phyloP scores from a whole-genome alignment of 92 coral and sea anemone species.

The Epizoanthus fatuus region DNA sequence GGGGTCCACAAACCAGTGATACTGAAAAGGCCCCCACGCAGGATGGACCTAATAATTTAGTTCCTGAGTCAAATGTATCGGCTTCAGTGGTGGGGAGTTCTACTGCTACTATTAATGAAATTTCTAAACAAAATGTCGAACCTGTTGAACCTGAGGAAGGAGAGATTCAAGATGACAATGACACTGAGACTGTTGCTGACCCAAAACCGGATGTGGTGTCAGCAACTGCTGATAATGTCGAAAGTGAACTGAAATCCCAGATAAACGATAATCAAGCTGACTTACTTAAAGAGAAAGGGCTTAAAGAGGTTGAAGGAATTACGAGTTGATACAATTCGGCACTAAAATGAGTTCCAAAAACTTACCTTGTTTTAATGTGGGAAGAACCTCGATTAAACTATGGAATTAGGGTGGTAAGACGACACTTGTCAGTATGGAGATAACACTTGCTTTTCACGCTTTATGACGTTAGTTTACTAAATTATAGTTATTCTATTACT shows the following conservation, averaged over 20 bases:
- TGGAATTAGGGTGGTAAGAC: too few relatives aligned
- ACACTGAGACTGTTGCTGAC: constrained; percentile 23
- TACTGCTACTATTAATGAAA: constrained; percentile 12
- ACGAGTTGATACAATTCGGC: constrained; percentile 22
- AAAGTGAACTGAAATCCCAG: constrained; percentile 19
- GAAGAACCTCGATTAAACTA: not conserved
- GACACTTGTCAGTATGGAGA: not conserved
- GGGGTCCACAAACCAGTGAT: constrained; percentile 5
- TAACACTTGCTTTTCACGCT: not conserved
- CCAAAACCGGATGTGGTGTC: not conserved
- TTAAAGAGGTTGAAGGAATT: constrained; percentile 10
- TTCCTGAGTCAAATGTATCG: not conserved
- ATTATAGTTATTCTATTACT: too few relatives aligned
- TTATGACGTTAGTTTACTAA: not conserved
- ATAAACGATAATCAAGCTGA: constrained; percentile 26
- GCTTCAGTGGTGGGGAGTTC: constrained; percentile 14
- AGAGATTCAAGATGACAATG: constrained; percentile 81
- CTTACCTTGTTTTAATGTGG: not conserved
- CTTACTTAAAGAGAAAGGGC: constrained; percentile 5
- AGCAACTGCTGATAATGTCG: not conserved
- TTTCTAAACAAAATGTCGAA: constrained; percentile 37
- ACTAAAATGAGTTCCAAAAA: constrained; percentile 32
- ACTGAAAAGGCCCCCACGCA: not conserved
- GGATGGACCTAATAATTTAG: constrained; percentile 28
- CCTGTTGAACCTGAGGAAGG: constrained; percentile 78